Conservation (phyloP, 2,113 vertebrate genomes). For the Calyptommatus sinebrachiatus region DNA sequence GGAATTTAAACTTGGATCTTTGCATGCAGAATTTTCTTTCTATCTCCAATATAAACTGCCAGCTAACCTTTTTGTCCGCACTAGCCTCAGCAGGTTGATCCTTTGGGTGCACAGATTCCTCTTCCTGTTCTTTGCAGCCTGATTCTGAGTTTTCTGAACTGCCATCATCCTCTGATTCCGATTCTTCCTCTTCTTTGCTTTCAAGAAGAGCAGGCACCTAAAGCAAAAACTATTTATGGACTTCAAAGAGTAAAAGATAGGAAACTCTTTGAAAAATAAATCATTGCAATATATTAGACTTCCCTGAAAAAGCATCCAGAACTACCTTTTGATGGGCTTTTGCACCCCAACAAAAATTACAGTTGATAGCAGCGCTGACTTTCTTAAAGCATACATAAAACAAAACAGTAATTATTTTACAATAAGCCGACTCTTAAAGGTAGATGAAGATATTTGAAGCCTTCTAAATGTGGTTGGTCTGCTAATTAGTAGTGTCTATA, state of each 20-base stretch:
- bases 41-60: neutral
- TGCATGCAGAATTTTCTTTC: neutral
- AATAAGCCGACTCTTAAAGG: neutral
- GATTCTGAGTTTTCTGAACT: conserved; percentile 63
- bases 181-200: conserved; percentile 47
- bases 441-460: neutral
- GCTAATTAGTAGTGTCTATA: neutral
- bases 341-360: neutral
- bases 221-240: conserved; percentile 20
- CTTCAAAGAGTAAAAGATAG: neutral
- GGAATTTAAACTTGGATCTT: neutral
- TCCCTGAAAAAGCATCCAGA: neutral
- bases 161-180: conserved; percentile 67
- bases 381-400: too few species aligned
- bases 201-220: conserved; percentile 92
- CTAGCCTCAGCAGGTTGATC: conserved; percentile 53
- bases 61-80: conserved; percentile 84
- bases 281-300: neutral
- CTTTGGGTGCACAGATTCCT: conserved; percentile 43
- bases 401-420: too few species aligned
- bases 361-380: neutral
- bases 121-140: conserved; percentile 56
- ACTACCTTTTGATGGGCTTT: neutral
- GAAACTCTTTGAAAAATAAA: neutral
- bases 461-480: neutral